Evolutionary conservation across 2,113 vertebrate genomes (phyloP).

Genomic region (Podarcis cretensis): DNA sequence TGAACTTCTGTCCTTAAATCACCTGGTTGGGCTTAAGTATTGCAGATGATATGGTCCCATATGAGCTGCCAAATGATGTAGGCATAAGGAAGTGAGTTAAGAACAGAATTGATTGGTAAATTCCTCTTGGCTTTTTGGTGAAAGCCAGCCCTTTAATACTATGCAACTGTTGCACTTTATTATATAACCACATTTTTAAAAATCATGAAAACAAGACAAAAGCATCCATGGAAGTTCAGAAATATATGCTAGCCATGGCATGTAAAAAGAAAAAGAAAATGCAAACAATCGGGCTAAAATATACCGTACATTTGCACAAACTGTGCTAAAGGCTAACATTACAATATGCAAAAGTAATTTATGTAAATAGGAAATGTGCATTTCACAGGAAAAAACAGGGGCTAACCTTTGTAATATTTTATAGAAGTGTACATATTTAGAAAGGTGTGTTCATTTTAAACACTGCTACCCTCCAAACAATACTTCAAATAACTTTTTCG

Average conservation of each 20-base stretch:
- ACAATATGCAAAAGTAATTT: background rate
- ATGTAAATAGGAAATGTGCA: background rate
- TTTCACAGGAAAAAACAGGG: background rate
- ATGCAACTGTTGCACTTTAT: constrained; percentile 13
- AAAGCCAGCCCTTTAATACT: constrained; percentile 19
- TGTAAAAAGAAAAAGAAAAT: background rate
- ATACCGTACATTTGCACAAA: background rate
- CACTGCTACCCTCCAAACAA: background rate
- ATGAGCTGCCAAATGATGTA: constrained; percentile 33
- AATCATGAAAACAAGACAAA: background rate
- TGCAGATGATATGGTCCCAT: constrained; percentile 25
- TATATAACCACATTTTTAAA: background rate
- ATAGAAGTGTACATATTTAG: background rate
- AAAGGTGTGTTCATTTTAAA: background rate
- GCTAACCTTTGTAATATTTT: background rate
- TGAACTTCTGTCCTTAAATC: constrained; percentile 56
- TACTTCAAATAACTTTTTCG: background rate
- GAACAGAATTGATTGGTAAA: constrained; percentile 44
- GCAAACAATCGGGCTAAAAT: background rate
- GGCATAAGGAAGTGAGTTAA: constrained; percentile 54
- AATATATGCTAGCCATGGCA: background rate
- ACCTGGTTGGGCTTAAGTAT: constrained; percentile 37
- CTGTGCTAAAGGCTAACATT: background rate
- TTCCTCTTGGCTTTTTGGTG: background rate
- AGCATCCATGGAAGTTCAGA: background rate